These are phyloP conservation scores for Tachina grossa DNA, from an alignment of 2,888 invertebrate genomes.

Conservation along the genomic window DNA sequence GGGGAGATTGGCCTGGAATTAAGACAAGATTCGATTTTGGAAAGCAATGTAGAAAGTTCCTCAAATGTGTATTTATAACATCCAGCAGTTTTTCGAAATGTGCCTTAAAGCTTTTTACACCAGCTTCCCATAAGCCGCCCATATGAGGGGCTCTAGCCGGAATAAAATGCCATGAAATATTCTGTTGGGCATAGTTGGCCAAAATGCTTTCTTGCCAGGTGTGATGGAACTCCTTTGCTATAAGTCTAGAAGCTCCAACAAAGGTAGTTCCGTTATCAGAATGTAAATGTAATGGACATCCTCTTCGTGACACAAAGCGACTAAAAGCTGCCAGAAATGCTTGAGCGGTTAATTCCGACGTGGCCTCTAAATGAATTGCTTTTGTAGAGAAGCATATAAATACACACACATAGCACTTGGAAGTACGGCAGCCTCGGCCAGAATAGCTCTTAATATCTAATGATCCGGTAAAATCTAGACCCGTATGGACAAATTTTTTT, in stretches of 20 bases:
- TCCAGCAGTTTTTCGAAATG: neutral
- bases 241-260: neutral
- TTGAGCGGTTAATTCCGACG: too few relatives aligned
- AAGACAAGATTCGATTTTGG: neutral
- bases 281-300: too few relatives aligned
- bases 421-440: neutral
- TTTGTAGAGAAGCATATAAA: neutral
- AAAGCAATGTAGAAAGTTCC: neutral
- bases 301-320: too few relatives aligned
- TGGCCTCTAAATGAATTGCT: too few relatives aligned
- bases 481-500: neutral
- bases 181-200: neutral
- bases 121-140: neutral
- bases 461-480: neutral
- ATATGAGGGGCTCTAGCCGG: neutral
- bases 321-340: too few relatives aligned
- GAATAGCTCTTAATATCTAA: neutral
- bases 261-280: neutral
- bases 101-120: slow-evolving; percentile 5
- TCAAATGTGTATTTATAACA: slow-evolving; percentile 2
- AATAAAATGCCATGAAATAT: too few relatives aligned
- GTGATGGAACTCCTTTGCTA: neutral
- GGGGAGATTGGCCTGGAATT: neutral
- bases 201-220: neutral
- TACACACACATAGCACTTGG: neutral